These are phyloP conservation scores for Phylloscopus trochilus DNA, from an alignment of 2,113 vertebrate species.

Conservation along the genomic window DNA sequence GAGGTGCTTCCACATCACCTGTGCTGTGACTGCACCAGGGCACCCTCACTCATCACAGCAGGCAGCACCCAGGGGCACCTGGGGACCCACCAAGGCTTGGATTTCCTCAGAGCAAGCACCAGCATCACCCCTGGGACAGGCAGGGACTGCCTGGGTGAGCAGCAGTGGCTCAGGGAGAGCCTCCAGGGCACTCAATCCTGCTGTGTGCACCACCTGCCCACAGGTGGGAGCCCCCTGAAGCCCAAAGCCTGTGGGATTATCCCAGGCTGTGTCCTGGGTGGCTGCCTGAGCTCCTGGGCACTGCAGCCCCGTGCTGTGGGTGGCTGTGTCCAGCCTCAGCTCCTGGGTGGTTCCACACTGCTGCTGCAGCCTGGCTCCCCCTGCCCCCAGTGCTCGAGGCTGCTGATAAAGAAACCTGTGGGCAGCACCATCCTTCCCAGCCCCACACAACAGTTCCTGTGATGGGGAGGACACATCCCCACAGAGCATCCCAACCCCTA, in stretches of 20 bases:
- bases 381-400: fast-evolving
- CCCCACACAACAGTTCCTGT: fast-evolving
- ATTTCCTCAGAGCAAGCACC: fast-evolving
- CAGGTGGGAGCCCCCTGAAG: background rate
- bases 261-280: background rate
- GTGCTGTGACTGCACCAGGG: background rate
- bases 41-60: fast-evolving
- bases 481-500: fast-evolving
- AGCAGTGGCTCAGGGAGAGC: fast-evolving
- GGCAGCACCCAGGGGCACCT: background rate
- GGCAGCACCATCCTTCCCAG: fast-evolving
- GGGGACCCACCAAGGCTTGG: too few species aligned
- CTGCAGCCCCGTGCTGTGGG: fast-evolving
- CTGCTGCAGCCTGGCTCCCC: fast-evolving
- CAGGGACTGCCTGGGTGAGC: fast-evolving
- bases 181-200: fast-evolving
- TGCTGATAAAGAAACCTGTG: fast-evolving
- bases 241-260: background rate
- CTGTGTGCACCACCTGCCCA: fast-evolving
- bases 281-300: fast-evolving
- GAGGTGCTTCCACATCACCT: background rate
- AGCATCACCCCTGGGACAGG: fast-evolving
- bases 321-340: background rate
- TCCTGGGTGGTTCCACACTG: fast-evolving
- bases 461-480: fast-evolving